Percentiles rank a stretch among this genome's conserved stretches.
These are phyloP conservation scores for Haliaeetus leucogaster DNA, from an alignment of 2,113 vertebrate species.

Conservation along the genomic window DNA sequence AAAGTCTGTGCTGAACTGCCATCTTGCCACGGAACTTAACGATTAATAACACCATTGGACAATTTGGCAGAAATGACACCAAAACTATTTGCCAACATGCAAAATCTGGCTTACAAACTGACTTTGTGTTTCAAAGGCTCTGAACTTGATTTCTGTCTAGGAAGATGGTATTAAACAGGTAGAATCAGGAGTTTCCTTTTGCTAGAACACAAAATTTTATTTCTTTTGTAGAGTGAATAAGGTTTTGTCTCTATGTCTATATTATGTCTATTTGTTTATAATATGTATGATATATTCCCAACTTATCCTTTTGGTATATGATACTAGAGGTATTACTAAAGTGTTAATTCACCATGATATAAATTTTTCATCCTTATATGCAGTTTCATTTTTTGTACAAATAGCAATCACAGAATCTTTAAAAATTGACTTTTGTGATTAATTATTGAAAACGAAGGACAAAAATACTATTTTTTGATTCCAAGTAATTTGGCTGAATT, in stretches of 20 bases:
- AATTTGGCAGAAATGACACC: not conserved
- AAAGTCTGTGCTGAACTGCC: not conserved
- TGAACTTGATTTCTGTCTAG: not conserved
- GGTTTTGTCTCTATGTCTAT: not conserved
- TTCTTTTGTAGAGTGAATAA: not conserved
- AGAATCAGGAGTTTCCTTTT: not conserved
- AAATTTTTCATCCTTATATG: not conserved
- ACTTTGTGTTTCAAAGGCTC: not conserved
- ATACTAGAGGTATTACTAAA: not conserved
- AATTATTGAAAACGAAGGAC: not conserved
- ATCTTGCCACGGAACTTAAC: not conserved
- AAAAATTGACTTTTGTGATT: not conserved
- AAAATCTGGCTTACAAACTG: not conserved
- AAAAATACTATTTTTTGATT: not conserved
- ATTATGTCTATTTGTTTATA: not conserved
- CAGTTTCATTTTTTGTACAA: not conserved
- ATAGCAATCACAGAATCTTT: not conserved
- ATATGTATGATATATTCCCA: not conserved
- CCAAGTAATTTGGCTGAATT: not conserved
- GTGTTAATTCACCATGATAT: not conserved
- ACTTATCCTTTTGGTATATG: not conserved
- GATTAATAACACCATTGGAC: not conserved
- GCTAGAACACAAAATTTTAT: not conserved
- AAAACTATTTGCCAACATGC: not conserved
- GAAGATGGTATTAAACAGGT: not conserved